Base-by-base conservation (phyloP, 64 coral and sea anemone genomes). In the Montipora cactus region DNA sequence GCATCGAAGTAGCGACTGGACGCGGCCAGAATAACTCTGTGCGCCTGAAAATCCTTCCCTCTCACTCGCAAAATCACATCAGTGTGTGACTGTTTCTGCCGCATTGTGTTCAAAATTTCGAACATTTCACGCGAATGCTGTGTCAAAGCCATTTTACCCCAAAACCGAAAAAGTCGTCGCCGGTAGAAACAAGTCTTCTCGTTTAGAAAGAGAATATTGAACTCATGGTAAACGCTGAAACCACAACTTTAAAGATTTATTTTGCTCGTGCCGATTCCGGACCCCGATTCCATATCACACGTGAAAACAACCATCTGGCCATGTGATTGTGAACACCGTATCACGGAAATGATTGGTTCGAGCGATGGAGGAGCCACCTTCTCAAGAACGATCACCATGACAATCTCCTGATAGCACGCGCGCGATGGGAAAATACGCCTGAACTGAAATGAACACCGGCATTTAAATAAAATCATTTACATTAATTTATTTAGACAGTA, bases 1-100 rank as follows among this genome's bases (percentile, higher is more conserved):
- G 90, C 90, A 25, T 76, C 72, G 83, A 92, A 92, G 14, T 77
- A 92, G 16, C 83, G 80, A 72, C 90, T 92, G 4, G 72, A 85
- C 4, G 81, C 57, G 3, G 90, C 80, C 10, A 92, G 64, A 37
- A 92, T 52, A 7, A 92, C 28, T 23, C 62, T 92, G 53, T 92
- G 90, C 64, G 81, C 90, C 55, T 92, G 73, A 5, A 92, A 77
- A 18, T 44, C 25, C 47, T 84, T 86, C 19, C 37, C 90, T 87
- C 78, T 62, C n/a, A 92, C 81, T 13, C 76, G 73, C 16, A 92
- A 19, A 77, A 69, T 67, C 3, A 92, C 53, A 67, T 92, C 90
- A 14, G 90, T 92, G 37, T 85, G 59, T 21, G 62, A 23, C 48
- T 77, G 62, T 37, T 45, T 77, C 67, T 86, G 57, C 9, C 90